Conservation (phyloP, 2,797 vertebrate genomes). For the Alosa sapidissima region DNA sequence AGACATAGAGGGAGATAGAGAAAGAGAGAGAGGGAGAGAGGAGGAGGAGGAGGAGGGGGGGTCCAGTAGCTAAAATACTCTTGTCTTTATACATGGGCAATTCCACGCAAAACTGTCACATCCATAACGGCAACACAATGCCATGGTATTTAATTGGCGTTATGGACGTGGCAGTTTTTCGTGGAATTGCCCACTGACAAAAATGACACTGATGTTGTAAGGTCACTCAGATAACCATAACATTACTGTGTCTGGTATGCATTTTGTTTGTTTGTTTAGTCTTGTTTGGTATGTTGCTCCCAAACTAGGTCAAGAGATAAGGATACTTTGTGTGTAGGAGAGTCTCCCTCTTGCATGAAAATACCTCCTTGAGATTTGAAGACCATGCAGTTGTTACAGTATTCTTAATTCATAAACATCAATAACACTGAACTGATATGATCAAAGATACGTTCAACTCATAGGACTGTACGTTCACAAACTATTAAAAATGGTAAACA, state of each 20-base stretch:
- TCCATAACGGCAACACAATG: too few relatives aligned
- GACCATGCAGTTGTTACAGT: not conserved
- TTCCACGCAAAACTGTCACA: too few relatives aligned
- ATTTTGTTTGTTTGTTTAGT: constrained; percentile 7
- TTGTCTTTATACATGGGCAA: too few relatives aligned
- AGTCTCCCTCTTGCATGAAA: not conserved
- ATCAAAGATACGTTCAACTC: not conserved
- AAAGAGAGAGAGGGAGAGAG: not conserved
- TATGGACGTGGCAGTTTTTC: too few relatives aligned
- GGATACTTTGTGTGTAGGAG: not conserved
- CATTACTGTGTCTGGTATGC: not conserved
- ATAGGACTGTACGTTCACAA: not conserved
- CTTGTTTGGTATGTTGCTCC: not conserved
- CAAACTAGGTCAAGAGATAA: not conserved
- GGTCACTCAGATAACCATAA: not conserved
- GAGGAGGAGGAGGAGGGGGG: not conserved
- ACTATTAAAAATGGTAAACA: too few relatives aligned
- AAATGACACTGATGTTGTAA: not conserved
- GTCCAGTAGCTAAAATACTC: too few relatives aligned
- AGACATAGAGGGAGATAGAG: not conserved
- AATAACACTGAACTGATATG: not conserved
- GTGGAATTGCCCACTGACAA: too few relatives aligned
- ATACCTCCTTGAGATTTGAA: not conserved
- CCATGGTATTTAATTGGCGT: too few relatives aligned
- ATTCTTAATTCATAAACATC: not conserved